These are phyloP conservation scores for Eilema sororculum DNA, from an alignment of 2,888 invertebrate genomes.

Conservation along the genomic window DNA sequence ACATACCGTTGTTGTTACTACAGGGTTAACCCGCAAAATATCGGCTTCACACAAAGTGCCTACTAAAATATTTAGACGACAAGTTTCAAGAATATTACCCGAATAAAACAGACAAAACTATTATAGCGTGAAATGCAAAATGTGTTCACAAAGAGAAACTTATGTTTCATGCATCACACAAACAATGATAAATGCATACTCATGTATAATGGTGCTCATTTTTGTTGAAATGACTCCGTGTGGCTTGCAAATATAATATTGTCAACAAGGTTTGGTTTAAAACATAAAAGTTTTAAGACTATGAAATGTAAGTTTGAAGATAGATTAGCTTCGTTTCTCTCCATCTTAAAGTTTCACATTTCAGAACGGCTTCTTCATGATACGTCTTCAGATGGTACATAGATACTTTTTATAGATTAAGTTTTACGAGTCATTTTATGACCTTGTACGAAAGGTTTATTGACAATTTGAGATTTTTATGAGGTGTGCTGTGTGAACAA, in stretches of 20 bases:
- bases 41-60: slow-evolving; percentile 27
- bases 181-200: slow-evolving; percentile 30
- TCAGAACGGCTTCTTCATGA: too few species aligned
- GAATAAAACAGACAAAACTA: slow-evolving; percentile 30
- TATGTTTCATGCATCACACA: slow-evolving; percentile 31
- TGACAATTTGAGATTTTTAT: too few species aligned
- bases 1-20: too few species aligned
- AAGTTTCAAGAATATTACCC: slow-evolving; percentile 30
- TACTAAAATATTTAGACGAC: slow-evolving; percentile 34
- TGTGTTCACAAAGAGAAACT: slow-evolving; percentile 37
- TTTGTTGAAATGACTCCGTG: slow-evolving; percentile 18
- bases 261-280: slow-evolving; percentile 19
- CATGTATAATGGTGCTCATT: slow-evolving; percentile 24
- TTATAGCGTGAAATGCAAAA: slow-evolving; percentile 39
- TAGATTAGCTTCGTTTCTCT: too few species aligned
- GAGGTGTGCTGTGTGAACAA: too few species aligned
- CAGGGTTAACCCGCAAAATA: neutral
- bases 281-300: neutral
- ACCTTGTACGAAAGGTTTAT: too few species aligned
- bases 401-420: too few species aligned
- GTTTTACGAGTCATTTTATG: too few species aligned
- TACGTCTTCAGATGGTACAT: too few species aligned
- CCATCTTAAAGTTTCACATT: too few species aligned
- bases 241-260: slow-evolving; percentile 19
- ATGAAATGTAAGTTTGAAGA: neutral